Base-by-base conservation (phyloP, 1,140 invertebrate genomes). In the Brachionus manjavacas region DNA sequence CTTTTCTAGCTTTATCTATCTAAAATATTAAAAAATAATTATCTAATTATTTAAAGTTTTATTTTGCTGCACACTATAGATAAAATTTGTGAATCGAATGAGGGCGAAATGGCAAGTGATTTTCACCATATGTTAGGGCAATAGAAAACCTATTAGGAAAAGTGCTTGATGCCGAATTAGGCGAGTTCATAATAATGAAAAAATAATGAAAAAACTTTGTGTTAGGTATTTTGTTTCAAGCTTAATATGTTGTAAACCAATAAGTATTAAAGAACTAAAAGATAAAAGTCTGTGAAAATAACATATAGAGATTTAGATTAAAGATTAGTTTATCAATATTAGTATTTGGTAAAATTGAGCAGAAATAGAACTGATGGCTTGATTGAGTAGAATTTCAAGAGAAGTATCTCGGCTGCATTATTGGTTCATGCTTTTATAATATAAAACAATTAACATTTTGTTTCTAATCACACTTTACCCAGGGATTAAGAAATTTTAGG, bases 221-320 rank as follows among this genome's bases (percentile, higher is more conserved):
- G 52, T 20, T 23, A n/a, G 52, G 52, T 60, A 60, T 60, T 60
- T 60, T 60, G 52, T 60, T 60, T 68, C 31, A 68, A 68, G 66
- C 66, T 68, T 35, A 35, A 68, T 60, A 68, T 35, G 66, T 14
- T 68, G 66, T 68, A 68, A 68, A 68, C 66, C 39, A 72, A 39
- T 39, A 72, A 72, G 31, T 41, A 43, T 72, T n/a, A 72, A 72
- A 72, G 68, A 72, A 72, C 31, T 41, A 39, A 60, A 41, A 72
- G 68, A 72, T 72, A 72, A 43, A 41, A 72, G 68, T 72, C 68
- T 72, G 68, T 72, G 68, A 72, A 72, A 72, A 72, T 41, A 72
- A 20, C 66, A 68, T 39, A 68, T 11, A 72, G 52, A 72, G 68
- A 72, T 72, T 72, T 41, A 72, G 68, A 72, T 72, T 72, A 72